Evolutionary conservation across 2,888 invertebrate species (phyloP), one percentile per base, ranked within the genome.

Genomic region (Dasysyrphus tricinctus): DNA sequence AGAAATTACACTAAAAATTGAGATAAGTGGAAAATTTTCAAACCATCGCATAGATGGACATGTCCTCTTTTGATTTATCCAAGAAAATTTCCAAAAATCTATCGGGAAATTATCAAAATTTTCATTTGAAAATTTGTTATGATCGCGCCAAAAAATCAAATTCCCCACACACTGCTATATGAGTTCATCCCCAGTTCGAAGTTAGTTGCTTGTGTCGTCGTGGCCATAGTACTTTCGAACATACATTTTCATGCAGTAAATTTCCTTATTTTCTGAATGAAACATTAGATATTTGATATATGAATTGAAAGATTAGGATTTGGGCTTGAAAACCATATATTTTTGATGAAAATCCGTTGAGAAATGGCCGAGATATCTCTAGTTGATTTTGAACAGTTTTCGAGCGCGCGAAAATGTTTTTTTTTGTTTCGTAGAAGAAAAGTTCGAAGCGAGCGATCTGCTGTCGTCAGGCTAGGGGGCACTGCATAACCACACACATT

Each of bases 401-500:
- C 91, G 92, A 92, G 91, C 91, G 91, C 91, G 91, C 91, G 91
- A 51, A 85, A 86, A 63, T 32, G 9, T 75, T 63, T 67, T 78
- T 75, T 65, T 72, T 51, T 39, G 47, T 65, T 67, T 70, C 39
- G 39, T 29, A 65, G 32, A 54, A 73, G 16, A 59, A 65, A 59
- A 69, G 59, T 74, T 82, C 85, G 83, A 79, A 84, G 69, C 73
- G 42, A 82, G 54, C 51, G 65, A 65, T 12, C 51, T 69, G 74
- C 70, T 85, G 85, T 85, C 77, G 85, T 81, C 85, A 77, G 83
- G 83, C 83, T 80, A 80, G 74, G 81, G 85, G 70, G 81, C 70
- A 78, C 56, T 54, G 69, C 70, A 81, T 76, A 80, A 72, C 72
- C 49, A 81, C 81, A 86, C 78, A 78, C 34, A 59, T 42, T 24